Conservation (phyloP, 1,140 invertebrate genomes). For the Belonocnema kinseyi region DNA sequence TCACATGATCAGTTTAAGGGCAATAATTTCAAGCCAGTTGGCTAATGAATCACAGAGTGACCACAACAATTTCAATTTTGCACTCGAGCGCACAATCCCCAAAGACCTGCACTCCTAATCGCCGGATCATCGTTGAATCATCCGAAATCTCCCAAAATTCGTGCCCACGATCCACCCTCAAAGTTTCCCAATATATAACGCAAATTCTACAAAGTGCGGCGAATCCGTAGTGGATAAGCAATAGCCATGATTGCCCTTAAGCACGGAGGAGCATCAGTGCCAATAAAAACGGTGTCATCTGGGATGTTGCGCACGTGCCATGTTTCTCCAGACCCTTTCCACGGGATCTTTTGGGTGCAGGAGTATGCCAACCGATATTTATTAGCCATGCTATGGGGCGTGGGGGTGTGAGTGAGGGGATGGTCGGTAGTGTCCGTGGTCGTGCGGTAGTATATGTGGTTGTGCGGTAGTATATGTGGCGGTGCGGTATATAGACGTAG, state of each 20-base stretch:
- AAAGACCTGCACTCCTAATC: conserved; percentile 10
- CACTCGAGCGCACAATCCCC: background rate
- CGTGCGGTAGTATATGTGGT: background rate
- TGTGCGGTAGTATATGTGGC: too few species aligned
- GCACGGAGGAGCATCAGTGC: conserved; percentile 52
- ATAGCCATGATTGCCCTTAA: conserved; percentile 64
- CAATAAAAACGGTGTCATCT: conserved; percentile 72
- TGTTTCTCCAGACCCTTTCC: conserved; percentile 40
- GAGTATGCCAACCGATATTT: conserved; percentile 62
- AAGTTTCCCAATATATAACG: background rate
- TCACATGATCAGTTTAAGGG: background rate
- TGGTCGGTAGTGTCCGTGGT: conserved; percentile 32
- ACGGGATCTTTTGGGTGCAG: conserved; percentile 48
- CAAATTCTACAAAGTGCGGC: conserved; percentile 10
- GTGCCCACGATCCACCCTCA: background rate
- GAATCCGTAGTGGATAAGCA: conserved; percentile 34
- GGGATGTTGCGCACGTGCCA: conserved; percentile 64
- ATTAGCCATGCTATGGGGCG: conserved; percentile 53
- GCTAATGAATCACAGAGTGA: conserved; percentile 10
- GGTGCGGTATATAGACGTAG: background rate
- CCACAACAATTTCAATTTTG: conserved; percentile 30
- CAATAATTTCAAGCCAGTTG: background rate
- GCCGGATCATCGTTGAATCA: conserved; percentile 20
- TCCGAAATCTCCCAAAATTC: conserved; percentile 15
- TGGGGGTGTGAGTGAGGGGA: conserved; percentile 16